Conservation (phyloP, 2,113 vertebrate genomes). For the Tyrannus savana region DNA sequence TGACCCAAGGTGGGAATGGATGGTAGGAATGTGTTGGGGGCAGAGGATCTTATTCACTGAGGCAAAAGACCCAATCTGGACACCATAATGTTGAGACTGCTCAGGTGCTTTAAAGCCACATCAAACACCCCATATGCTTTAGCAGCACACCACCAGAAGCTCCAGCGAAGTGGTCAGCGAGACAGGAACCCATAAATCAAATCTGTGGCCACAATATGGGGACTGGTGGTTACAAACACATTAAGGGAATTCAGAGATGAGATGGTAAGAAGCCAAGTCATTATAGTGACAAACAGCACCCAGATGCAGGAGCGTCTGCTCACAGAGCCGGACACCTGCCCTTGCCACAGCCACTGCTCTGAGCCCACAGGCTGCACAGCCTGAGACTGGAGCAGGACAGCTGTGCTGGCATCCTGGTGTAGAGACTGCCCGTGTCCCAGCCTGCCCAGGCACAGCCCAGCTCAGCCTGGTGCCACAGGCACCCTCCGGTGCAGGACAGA, state of each 20-base stretch:
- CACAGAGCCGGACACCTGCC: not conserved
- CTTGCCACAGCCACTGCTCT: not conserved
- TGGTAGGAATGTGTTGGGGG: accelerated
- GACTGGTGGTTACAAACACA: not conserved
- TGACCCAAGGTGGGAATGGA: not conserved
- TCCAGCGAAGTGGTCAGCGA: not conserved
- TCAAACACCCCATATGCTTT: not conserved
- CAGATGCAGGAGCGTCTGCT: constrained; percentile 6
- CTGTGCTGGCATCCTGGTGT: not conserved
- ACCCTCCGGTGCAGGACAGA: not conserved
- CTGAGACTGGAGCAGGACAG: not conserved
- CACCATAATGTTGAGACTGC: accelerated
- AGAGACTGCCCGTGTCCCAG: not conserved
- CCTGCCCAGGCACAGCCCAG: not conserved
- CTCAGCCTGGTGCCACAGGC: not conserved
- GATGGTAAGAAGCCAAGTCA: constrained; percentile 36
- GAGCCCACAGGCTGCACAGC: not conserved
- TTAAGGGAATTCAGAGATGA: not conserved
- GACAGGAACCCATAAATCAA: constrained; percentile 30
- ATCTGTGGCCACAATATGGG: not conserved
- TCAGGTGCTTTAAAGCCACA: not conserved
- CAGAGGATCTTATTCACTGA: not conserved
- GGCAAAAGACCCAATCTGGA: not conserved
- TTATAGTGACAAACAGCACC: constrained; percentile 51
- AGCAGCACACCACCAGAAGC: not conserved